These are phyloP conservation scores for Euschistus heros DNA, from an alignment of 1,140 invertebrate genomes.

Conservation along the genomic window DNA sequence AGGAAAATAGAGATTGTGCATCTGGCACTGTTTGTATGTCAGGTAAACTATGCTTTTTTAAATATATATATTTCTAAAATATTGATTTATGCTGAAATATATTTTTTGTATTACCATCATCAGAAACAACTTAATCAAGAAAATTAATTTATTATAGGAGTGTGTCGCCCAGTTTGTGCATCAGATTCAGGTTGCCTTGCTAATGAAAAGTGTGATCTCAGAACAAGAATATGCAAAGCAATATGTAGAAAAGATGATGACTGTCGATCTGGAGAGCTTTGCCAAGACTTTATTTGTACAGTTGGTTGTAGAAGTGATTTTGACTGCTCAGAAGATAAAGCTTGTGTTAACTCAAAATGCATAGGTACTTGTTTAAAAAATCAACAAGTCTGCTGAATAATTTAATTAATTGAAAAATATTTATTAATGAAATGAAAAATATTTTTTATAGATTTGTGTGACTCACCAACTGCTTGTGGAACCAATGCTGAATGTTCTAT, in stretches of 20 bases:
- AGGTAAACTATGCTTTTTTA: neutral
- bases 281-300: conserved; percentile 63
- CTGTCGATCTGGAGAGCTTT: conserved; percentile 73
- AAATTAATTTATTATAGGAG: conserved; percentile 22
- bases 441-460: conserved; percentile 49
- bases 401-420: neutral
- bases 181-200: conserved; percentile 60
- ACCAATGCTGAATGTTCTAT: conserved; percentile 64
- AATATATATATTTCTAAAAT: too few species aligned
- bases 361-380: conserved; percentile 36
- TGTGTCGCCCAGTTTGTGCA: conserved; percentile 66
- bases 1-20: conserved; percentile 59
- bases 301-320: conserved; percentile 69
- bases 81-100: too few species aligned
- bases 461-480: conserved; percentile 65
- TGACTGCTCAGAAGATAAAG: conserved; percentile 54
- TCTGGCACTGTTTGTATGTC: conserved; percentile 30
- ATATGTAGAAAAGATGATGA: conserved; percentile 65
- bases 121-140: too few species aligned
- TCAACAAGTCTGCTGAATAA: too few species aligned
- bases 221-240: conserved; percentile 50
- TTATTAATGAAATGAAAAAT: too few species aligned
- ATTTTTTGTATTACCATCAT: too few species aligned
- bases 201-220: conserved; percentile 51
- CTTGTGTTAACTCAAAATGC: conserved; percentile 67